Evolutionary conservation across 2,888 invertebrate species (phyloP).

Genomic region (Pollenia angustigena): DNA sequence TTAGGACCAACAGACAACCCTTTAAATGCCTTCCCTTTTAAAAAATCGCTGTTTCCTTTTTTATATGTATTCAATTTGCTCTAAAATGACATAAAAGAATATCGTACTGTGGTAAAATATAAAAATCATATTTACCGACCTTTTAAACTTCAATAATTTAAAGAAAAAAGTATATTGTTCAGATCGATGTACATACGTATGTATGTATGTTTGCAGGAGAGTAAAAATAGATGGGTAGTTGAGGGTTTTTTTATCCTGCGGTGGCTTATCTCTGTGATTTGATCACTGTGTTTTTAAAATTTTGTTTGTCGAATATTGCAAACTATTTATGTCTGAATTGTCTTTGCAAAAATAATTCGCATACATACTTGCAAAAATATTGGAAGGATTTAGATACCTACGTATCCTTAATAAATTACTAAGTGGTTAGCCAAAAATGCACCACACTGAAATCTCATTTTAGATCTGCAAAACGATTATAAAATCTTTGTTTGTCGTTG

Average conservation of each 20-base stretch:
- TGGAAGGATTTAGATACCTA: background rate
- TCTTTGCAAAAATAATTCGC: background rate
- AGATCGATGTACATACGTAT: background rate
- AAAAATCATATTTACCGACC: background rate
- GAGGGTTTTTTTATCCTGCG: background rate
- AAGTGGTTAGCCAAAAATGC: conserved; percentile 12
- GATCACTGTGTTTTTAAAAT: conserved; percentile 8
- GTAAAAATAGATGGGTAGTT: background rate
- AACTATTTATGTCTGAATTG: background rate
- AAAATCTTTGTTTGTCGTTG: conserved; percentile 9
- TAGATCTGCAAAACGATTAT: conserved; percentile 32
- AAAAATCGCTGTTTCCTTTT: no score
- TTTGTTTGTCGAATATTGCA: background rate
- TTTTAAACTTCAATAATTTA: background rate
- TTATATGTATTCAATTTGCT: conserved; percentile 16
- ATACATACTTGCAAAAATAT: conserved; percentile 27
- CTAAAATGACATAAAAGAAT: conserved; percentile 24
- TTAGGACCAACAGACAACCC: conserved; percentile 27
- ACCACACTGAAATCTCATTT: background rate
- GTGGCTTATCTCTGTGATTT: conserved; percentile 40
- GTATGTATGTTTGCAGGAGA: background rate
- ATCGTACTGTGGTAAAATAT: background rate
- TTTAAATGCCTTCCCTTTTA: conserved; percentile 10
- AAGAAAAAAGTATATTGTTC: background rate
- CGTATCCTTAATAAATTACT: conserved; percentile 11